Evolutionary conservation across 2,113 vertebrate genomes (phyloP).

Genomic region (Chauna torquata): DNA sequence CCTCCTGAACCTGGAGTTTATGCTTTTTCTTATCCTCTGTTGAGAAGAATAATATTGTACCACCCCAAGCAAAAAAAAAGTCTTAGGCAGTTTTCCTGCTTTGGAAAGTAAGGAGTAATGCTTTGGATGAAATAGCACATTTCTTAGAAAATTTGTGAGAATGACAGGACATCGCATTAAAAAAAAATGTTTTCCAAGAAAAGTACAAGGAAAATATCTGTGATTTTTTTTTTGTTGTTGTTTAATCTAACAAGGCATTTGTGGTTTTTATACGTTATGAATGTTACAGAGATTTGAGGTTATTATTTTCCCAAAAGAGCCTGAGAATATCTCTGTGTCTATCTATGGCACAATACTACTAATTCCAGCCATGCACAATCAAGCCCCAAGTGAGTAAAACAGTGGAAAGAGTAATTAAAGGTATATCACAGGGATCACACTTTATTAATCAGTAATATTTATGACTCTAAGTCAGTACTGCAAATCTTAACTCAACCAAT

Average conservation of each 20-base stretch:
- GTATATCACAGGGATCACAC: background rate
- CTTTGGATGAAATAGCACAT: background rate
- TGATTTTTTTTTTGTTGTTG: background rate
- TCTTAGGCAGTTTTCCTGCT: background rate
- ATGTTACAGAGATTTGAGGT: background rate
- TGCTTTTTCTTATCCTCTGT: background rate
- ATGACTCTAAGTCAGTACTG: background rate
- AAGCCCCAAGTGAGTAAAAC: background rate
- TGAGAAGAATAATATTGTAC: background rate
- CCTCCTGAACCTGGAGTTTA: background rate
- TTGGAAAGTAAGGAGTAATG: too few species aligned
- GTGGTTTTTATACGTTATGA: background rate
- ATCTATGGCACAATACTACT: background rate
- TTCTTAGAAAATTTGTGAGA: background rate
- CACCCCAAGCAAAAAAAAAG: background rate
- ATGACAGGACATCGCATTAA: background rate
- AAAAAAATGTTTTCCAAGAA: background rate
- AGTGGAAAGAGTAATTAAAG: background rate
- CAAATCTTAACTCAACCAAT: constrained; percentile 21
- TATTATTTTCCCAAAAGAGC: background rate
- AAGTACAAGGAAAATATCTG: background rate
- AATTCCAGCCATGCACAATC: background rate
- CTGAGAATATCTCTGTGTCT: background rate
- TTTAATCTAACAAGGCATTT: background rate
- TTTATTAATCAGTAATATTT: constrained; percentile 43